Conservation (phyloP, 2,797 vertebrate genomes). For the Danionella dracula region DNA sequence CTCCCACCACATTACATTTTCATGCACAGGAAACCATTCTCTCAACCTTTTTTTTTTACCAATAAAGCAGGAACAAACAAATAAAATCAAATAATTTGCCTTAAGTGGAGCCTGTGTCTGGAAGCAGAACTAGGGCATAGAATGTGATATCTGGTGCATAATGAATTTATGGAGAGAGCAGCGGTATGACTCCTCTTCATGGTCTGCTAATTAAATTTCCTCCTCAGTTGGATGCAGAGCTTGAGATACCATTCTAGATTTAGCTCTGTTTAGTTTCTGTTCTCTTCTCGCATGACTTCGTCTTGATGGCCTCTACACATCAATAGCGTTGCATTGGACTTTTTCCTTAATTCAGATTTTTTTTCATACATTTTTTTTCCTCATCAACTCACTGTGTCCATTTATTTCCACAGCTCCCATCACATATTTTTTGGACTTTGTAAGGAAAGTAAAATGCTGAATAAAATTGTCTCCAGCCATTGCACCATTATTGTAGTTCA, state of each 20-base stretch:
- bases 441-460: too few relatives aligned
- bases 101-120: background rate
- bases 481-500: too few relatives aligned
- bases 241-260: conserved; percentile 27
- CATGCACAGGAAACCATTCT: conserved; percentile 1
- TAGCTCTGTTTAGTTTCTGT: conserved; percentile 2
- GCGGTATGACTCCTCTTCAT: conserved; percentile 1
- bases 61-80: background rate
- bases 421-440: too few relatives aligned
- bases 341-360: too few relatives aligned
- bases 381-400: too few relatives aligned
- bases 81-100: conserved; percentile 1
- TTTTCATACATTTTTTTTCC: too few relatives aligned
- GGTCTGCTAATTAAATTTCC: conserved; percentile 33
- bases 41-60: background rate
- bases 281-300: background rate
- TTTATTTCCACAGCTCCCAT: too few relatives aligned
- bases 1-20: conserved; percentile 5
- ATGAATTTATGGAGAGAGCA: conserved; percentile 29
- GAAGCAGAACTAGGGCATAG: conserved; percentile 7
- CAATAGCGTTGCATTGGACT: too few relatives aligned
- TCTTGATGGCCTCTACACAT: too few relatives aligned
- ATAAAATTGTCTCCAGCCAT: too few relatives aligned
- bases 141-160: conserved; percentile 2
- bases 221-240: background rate